Conservation (phyloP, 2,888 invertebrate genomes). For the Microplitis deprimator region DNA sequence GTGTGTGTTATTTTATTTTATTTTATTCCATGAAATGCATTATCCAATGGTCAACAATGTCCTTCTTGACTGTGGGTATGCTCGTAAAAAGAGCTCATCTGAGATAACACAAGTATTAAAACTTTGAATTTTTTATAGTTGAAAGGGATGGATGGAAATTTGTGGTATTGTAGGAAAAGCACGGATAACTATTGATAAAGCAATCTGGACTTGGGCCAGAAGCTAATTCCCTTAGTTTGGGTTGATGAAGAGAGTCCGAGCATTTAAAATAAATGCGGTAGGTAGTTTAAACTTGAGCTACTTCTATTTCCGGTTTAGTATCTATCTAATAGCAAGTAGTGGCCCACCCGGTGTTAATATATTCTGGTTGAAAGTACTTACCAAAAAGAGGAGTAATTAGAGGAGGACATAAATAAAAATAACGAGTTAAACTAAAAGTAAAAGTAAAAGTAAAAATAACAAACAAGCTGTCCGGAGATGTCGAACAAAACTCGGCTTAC, state of each 20-base stretch:
- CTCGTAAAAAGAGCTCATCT: background rate
- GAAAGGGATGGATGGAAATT: too few relatives aligned
- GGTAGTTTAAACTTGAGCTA: slow-evolving; percentile 65
- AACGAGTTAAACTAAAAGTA: background rate
- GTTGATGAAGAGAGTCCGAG: slow-evolving; percentile 65
- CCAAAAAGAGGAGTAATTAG: background rate
- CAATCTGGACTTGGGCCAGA: slow-evolving; percentile 65
- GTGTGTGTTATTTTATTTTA: background rate
- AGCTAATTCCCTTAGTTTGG: slow-evolving; percentile 65
- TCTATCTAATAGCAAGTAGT: slow-evolving; percentile 56
- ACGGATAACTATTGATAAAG: slow-evolving; percentile 49
- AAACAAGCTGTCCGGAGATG: slow-evolving; percentile 3
- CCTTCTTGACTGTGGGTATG: background rate
- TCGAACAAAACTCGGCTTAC: slow-evolving; percentile 26
- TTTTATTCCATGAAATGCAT: background rate
- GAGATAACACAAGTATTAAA: too few relatives aligned
- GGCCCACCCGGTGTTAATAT: slow-evolving; percentile 34
- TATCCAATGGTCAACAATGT: background rate
- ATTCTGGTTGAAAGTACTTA: slow-evolving; percentile 3
- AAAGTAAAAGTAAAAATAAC: background rate
- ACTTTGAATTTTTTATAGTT: too few relatives aligned
- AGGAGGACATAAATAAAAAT: slow-evolving; percentile 6
- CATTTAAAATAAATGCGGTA: slow-evolving; percentile 47
- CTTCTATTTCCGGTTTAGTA: slow-evolving; percentile 63
- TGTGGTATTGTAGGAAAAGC: background rate